Evolutionary conservation across 2,797 vertebrate species (phyloP).

Genomic region (Micromesistius poutassou): DNA sequence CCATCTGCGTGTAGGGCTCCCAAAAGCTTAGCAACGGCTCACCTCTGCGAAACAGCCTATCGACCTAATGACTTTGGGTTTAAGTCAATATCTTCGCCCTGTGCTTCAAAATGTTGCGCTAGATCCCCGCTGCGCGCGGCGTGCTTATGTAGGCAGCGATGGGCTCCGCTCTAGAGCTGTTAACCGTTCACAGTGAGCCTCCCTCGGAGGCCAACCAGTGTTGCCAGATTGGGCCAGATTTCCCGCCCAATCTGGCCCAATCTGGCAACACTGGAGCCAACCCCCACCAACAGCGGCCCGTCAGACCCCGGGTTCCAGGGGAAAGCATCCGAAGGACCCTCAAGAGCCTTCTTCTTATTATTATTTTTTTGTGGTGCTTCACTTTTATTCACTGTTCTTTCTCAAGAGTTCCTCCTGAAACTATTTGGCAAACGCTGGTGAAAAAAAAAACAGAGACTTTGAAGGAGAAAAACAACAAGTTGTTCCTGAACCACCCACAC

Average conservation of each 20-base stretch:
- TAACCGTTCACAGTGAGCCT: slow-evolving; percentile 60
- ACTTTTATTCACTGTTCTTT: slow-evolving; percentile 76
- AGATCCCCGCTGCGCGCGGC: background rate
- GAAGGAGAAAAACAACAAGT: slow-evolving; percentile 78
- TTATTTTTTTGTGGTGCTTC: slow-evolving; percentile 49
- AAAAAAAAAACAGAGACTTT: slow-evolving; percentile 65
- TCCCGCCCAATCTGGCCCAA: too few species aligned
- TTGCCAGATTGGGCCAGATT: too few species aligned
- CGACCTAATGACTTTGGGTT: background rate
- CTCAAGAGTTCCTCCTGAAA: slow-evolving; percentile 80
- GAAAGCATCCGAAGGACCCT: slow-evolving; percentile 63
- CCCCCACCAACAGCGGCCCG: slow-evolving; percentile 62
- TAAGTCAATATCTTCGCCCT: background rate
- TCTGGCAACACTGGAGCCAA: slow-evolving; percentile 31
- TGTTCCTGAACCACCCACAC: slow-evolving; percentile 79
- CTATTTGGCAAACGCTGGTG: slow-evolving; percentile 77
- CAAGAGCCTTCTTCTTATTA: slow-evolving; percentile 61
- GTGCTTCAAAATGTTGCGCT: background rate
- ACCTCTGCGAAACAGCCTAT: background rate
- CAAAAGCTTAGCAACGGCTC: too few species aligned
- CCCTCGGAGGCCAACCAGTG: slow-evolving; percentile 54
- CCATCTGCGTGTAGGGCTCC: too few species aligned
- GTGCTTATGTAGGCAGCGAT: background rate
- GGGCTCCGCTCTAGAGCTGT: slow-evolving; percentile 21
- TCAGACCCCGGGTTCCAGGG: slow-evolving; percentile 50